phyloP scores from a whole-genome alignment of 2,797 vertebrate genomes.

The Aeoliscus strigatus region DNA sequence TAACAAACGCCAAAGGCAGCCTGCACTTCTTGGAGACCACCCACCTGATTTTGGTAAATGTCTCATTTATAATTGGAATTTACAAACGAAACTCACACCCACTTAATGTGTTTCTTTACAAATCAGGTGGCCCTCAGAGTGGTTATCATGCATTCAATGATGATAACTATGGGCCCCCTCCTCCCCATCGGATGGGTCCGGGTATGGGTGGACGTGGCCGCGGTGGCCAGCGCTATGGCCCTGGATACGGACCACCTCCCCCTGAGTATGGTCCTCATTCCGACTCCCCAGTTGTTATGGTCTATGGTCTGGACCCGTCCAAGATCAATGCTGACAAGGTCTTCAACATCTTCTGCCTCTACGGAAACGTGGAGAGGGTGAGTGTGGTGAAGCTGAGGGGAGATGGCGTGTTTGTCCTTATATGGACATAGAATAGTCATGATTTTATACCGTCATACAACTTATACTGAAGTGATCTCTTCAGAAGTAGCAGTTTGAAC shows the following conservation, averaged over 20 bases:
- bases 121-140: constrained; percentile 83
- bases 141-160: constrained; percentile 88
- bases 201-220: constrained; percentile 83
- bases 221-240: constrained; percentile 79
- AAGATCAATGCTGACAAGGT: constrained; percentile 91
- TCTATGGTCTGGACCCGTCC: constrained; percentile 86
- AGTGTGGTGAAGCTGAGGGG: constrained; percentile 24
- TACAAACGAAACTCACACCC: no score
- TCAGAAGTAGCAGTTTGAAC: no score
- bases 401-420: neutral
- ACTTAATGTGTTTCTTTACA: neutral
- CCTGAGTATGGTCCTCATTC: constrained; percentile 86
- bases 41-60: constrained; percentile 89
- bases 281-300: constrained; percentile 91
- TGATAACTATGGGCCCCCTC: constrained; percentile 84
- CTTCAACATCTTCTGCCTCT: constrained; percentile 93
- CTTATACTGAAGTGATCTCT: no score
- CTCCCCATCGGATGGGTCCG: constrained; percentile 85
- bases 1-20: constrained; percentile 92
- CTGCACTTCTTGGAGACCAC: constrained; percentile 89
- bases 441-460: neutral
- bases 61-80: neutral
- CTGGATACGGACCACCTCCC: constrained; percentile 84
- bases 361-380: constrained; percentile 92
- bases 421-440: neutral